Evolutionary conservation across 2,797 vertebrate species (phyloP), one percentile per base, ranked within the genome.

Genomic region (Hyperoplus immaculatus): DNA sequence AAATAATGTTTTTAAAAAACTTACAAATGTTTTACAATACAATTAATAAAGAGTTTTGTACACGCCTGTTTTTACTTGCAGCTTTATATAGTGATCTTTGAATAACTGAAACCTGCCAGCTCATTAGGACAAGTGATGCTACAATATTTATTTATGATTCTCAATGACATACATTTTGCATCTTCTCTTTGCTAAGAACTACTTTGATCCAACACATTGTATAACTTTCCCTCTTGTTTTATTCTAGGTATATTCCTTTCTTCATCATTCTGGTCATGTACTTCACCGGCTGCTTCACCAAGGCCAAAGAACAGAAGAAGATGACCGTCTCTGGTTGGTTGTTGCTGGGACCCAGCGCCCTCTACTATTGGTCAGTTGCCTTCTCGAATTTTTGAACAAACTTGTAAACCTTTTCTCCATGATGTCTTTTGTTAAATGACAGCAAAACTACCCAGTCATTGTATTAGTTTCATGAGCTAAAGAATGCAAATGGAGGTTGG

Each of bases 231-330:
- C 4, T 85, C 43, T 77, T 0, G 1, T 77, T 49, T 50, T 63
- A 45, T 80, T 82, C 3, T 77, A 99, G 98, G 98, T 99, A 99
- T 69, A 92, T 99, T 89, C 98, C 98, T 10, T 99, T 99, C 93
- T 99, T 99, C 90, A 93, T 98, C 71, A 96, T 99, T 77, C 94
- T 99, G 5, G 96, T 97, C 82, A 95, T 98, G 29, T 99, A 98
- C 83, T 99, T 99, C 93, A 96, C 93, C 0, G 97, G 98, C 80
- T 99, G 97, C 81, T 99, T 99, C 87, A 96, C 96, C 0, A 86
- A 93, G 9, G 69, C 80, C 8, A 87, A 87, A 56, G 93, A 93
- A 1, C 92, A 95, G 77, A 94, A 86, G 73, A 80, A 86, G 60
- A 92, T 98, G 88, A 97, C 97, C 0, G 0, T 89, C 53, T 85